Evolutionary conservation across 2,888 invertebrate genomes (phyloP).

Genomic region (Apamea anceps): DNA sequence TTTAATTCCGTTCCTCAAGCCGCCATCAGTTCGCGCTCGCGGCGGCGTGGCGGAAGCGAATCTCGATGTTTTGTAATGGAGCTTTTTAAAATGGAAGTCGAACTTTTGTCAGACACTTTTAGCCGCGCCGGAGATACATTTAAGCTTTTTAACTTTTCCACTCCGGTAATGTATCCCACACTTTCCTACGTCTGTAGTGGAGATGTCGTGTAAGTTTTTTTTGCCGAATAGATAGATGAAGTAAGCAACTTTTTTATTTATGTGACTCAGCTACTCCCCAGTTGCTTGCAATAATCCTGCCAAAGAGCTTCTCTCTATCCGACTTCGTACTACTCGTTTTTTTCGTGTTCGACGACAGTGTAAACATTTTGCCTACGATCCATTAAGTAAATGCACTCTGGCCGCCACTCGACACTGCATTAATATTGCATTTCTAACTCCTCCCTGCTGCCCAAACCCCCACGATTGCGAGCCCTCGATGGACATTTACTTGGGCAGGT

Average conservation of each 20-base stretch:
- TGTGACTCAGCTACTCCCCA: conserved; percentile 78
- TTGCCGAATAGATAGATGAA: conserved; percentile 81
- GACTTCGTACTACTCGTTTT: conserved; percentile 78
- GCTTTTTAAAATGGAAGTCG: conserved; percentile 91
- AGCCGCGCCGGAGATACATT: conserved; percentile 90
- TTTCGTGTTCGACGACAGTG: conserved; percentile 82
- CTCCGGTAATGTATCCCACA: conserved; percentile 90
- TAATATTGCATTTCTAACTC: conserved; percentile 91
- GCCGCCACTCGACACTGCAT: conserved; percentile 89
- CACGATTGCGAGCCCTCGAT: conserved; percentile 73
- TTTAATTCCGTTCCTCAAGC: conserved; percentile 86
- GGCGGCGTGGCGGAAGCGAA: conserved; percentile 88
- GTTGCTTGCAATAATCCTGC: conserved; percentile 83
- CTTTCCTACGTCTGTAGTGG: conserved; percentile 84
- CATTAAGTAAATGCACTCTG: conserved; percentile 89
- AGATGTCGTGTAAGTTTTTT: conserved; percentile 84
- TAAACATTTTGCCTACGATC: conserved; percentile 88
- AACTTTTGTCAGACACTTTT: conserved; percentile 91
- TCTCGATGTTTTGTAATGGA: conserved; percentile 91
- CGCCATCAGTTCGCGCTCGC: conserved; percentile 84
- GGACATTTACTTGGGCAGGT: conserved; percentile 67
- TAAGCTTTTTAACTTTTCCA: conserved; percentile 91
- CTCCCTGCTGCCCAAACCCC: conserved; percentile 71
- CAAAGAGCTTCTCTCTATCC: conserved; percentile 83
- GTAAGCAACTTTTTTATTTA: conserved; percentile 83